phyloP scores from a whole-genome alignment of 1,140 invertebrate genomes.

The Sminthurinus signatus region DNA sequence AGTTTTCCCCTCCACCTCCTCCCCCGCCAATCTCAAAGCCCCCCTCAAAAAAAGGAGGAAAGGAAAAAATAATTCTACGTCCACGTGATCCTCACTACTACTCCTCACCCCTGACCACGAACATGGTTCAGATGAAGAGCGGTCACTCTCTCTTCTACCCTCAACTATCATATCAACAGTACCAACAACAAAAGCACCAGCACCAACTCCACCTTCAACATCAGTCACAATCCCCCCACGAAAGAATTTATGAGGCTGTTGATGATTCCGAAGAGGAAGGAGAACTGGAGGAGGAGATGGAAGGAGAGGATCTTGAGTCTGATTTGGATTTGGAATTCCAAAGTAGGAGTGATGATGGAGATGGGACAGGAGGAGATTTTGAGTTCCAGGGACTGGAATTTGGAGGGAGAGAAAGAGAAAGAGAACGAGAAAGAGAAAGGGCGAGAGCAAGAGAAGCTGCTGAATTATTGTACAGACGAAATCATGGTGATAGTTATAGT shows the following conservation, averaged over 20 bases:
- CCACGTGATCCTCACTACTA: slow-evolving; percentile 3
- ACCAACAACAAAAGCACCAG: background rate
- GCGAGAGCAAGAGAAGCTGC: too few relatives aligned
- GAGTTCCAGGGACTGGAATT: slow-evolving; percentile 19
- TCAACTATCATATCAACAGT: background rate
- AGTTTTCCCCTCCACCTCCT: background rate
- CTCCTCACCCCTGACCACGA: slow-evolving; percentile 7
- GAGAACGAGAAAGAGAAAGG: too few relatives aligned
- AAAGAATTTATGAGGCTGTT: slow-evolving; percentile 40
- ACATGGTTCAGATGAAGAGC: background rate
- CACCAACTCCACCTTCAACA: background rate
- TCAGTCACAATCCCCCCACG: too few relatives aligned
- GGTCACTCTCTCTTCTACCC: background rate
- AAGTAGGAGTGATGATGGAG: slow-evolving; percentile 34
- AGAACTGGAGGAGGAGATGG: slow-evolving; percentile 17
- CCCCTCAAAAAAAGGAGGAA: background rate
- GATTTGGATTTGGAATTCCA: background rate
- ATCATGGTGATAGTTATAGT: background rate
- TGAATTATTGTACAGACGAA: slow-evolving; percentile 5
- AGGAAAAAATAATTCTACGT: too few relatives aligned
- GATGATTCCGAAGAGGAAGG: slow-evolving; percentile 28
- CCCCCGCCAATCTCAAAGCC: background rate
- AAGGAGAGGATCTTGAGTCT: slow-evolving; percentile 16
- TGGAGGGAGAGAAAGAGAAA: too few relatives aligned
- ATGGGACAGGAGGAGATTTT: slow-evolving; percentile 30